phyloP scores from a whole-genome alignment of 2,797 vertebrate genomes.

The Phalanger gymnotis region DNA sequence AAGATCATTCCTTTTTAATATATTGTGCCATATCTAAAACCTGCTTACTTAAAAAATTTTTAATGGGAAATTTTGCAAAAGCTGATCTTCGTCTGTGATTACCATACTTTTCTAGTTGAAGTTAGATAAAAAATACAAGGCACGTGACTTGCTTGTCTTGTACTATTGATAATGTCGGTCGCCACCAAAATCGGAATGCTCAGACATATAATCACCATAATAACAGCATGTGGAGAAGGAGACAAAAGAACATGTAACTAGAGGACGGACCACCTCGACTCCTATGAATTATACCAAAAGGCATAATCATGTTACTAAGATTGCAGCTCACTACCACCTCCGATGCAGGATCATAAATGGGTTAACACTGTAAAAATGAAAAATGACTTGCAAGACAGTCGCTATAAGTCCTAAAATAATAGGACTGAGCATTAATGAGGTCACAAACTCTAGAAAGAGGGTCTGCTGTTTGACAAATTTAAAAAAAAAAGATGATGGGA shows the following conservation, averaged over 20 bases:
- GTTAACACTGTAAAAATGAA: not conserved
- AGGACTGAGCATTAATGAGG: not conserved
- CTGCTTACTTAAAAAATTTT: not conserved
- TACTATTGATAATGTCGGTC: not conserved
- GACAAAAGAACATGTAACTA: not conserved
- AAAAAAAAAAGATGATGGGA: not conserved
- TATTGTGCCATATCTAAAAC: not conserved
- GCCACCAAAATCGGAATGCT: not conserved
- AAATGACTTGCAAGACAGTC: not conserved
- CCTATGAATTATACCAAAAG: not conserved
- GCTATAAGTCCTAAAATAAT: not conserved
- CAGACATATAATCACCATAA: not conserved
- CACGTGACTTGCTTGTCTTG: not conserved
- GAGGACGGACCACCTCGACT: not conserved
- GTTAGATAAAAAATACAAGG: slow-evolving; percentile 27
- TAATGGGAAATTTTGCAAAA: not conserved
- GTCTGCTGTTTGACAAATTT: not conserved
- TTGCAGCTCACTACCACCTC: not conserved
- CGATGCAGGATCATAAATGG: not conserved
- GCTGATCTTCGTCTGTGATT: not conserved
- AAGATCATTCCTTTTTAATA: not conserved
- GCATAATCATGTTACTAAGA: not conserved
- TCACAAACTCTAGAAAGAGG: not conserved
- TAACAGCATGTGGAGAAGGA: not conserved
- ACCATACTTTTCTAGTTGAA: slow-evolving; percentile 18